Conservation (phyloP, 2,113 vertebrate genomes). For the Anoplopoma fimbria region DNA sequence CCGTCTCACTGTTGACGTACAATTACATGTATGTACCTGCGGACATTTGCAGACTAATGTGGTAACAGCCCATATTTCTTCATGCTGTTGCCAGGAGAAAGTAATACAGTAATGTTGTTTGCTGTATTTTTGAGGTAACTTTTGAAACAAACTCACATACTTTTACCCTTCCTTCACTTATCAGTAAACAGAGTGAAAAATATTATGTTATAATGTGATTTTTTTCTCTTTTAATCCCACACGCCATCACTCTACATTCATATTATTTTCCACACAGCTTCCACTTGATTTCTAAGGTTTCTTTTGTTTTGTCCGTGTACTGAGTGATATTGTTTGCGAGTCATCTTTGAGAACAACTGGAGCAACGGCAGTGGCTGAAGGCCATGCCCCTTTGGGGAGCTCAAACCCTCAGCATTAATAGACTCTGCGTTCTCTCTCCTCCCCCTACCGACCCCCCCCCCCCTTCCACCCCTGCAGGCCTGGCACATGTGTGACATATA, state of each 20-base stretch:
- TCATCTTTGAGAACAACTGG: constrained; percentile 43
- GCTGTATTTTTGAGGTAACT: neutral
- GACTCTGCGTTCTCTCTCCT: constrained; percentile 6
- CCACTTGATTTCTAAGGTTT: neutral
- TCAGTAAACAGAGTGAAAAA: neutral
- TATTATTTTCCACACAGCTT: neutral
- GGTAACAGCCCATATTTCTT: constrained; percentile 23
- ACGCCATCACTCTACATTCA: neutral
- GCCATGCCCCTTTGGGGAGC: constrained; percentile 41
- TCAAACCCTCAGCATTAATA: constrained; percentile 47
- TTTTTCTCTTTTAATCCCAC: neutral
- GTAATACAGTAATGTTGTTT: constrained; percentile 1
- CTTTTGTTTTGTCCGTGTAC: constrained; percentile 5
- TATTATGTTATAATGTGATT: neutral
- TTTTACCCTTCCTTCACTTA: neutral
- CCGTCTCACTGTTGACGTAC: constrained; percentile 60
- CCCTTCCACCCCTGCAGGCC: constrained; percentile 60
- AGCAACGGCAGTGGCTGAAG: constrained; percentile 41
- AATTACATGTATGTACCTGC: constrained; percentile 52
- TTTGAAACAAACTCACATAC: neutral
- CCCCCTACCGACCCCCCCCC: neutral
- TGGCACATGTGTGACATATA: constrained; percentile 81
- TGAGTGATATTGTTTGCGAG: constrained; percentile 54
- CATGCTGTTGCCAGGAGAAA: neutral
- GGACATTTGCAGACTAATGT: constrained; percentile 48